These are phyloP conservation scores for Chrysopa pallens DNA, from an alignment of 1,140 invertebrate species.

Conservation along the genomic window DNA sequence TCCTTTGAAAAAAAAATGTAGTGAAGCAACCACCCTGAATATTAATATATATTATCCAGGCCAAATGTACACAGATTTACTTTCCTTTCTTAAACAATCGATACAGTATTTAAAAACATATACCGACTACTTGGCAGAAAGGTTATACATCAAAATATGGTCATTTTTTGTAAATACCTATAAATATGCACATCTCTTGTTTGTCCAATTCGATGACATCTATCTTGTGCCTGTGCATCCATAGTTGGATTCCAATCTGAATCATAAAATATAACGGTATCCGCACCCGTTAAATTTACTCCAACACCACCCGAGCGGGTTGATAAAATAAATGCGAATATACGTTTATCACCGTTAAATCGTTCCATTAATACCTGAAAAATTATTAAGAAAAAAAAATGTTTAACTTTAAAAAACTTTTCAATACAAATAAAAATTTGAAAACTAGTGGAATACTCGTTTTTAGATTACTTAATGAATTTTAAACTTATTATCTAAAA, in stretches of 20 bases:
- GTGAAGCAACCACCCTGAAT: not conserved
- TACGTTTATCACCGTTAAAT: conserved; percentile 87
- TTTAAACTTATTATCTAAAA: too few species aligned
- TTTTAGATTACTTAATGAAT: too few species aligned
- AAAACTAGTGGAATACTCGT: too few species aligned
- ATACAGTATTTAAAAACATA: not conserved
- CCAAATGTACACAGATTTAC: not conserved
- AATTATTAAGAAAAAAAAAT: conserved; percentile 6
- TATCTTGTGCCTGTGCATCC: conserved; percentile 98
- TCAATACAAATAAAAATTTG: too few species aligned
- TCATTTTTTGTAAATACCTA: conserved; percentile 27
- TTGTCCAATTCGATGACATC: conserved; percentile 97
- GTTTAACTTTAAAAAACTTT: too few species aligned
- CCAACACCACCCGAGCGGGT: conserved; percentile 96
- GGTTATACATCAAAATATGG: not conserved
- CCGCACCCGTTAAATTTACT: conserved; percentile 96
- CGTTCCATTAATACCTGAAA: conserved; percentile 81
- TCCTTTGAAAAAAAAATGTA: not conserved
- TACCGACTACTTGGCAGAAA: too few species aligned
- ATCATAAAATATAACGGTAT: conserved; percentile 99
- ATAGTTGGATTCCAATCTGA: conserved; percentile 99
- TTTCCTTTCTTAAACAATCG: not conserved
- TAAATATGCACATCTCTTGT: conserved; percentile 99
- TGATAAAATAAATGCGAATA: conserved; percentile 96
- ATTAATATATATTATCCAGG: not conserved